Conservation (phyloP, 1,140 invertebrate genomes). For the Oncopeltus fasciatus region DNA sequence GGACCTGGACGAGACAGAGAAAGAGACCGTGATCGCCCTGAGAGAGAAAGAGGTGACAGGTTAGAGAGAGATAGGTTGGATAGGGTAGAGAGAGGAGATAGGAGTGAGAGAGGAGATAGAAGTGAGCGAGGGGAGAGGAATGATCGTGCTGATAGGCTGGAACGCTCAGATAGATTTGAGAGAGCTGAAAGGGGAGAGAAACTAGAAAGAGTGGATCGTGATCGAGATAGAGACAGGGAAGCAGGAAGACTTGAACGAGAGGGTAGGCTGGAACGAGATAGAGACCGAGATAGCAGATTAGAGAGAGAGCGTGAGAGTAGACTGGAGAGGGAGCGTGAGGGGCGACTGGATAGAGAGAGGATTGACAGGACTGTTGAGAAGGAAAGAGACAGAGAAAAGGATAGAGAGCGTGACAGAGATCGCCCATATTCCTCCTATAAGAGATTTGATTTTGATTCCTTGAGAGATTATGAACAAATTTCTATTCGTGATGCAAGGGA, state of each 20-base stretch:
- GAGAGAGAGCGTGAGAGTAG: not conserved
- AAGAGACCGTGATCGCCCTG: not conserved
- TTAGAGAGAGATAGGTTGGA: not conserved
- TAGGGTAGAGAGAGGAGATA: not conserved
- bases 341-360: not conserved
- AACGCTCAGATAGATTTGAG: not conserved
- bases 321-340: not conserved
- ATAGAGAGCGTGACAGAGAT: not conserved
- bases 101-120: not conserved
- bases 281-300: not conserved
- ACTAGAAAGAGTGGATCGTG: not conserved
- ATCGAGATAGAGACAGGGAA: constrained; percentile 13
- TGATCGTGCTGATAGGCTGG: not conserved
- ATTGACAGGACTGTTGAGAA: not conserved
- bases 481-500: constrained; percentile 3
- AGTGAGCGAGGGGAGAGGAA: not conserved
- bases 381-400: constrained; percentile 3
- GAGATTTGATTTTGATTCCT: not conserved
- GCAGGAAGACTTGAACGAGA: not conserved
- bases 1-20: not conserved
- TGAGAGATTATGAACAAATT: not conserved
- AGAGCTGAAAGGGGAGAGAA: not conserved
- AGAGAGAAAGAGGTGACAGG: not conserved
- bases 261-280: not conserved
- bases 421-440: not conserved